Evolutionary conservation across 2,888 invertebrate genomes (phyloP).

Genomic region (Actias luna): DNA sequence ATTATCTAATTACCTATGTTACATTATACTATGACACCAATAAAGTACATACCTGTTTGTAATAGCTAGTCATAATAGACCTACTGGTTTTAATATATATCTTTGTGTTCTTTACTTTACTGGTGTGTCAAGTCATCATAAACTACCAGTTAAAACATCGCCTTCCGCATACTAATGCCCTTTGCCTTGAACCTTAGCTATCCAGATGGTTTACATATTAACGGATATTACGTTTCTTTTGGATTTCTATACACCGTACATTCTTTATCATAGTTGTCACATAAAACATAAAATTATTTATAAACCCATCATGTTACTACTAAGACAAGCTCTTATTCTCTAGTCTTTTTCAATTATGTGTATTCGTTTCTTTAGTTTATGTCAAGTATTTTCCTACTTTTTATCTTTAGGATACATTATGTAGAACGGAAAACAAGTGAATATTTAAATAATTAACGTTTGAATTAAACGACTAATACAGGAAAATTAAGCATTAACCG

Average conservation of each 20-base stretch:
- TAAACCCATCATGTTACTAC: too few species aligned
- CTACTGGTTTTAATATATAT: neutral
- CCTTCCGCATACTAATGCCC: conserved; percentile 69
- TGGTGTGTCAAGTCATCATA: neutral
- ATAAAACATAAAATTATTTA: too few species aligned
- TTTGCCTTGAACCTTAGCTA: conserved; percentile 55
- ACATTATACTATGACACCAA: neutral
- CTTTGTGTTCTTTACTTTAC: neutral
- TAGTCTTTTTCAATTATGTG: too few species aligned
- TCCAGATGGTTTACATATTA: conserved; percentile 23
- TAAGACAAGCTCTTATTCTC: too few species aligned
- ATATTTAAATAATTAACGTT: neutral
- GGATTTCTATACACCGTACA: neutral
- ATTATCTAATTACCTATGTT: neutral
- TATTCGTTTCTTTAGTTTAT: neutral
- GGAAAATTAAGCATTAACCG: neutral
- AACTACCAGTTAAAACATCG: conserved; percentile 32
- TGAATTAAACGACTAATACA: neutral
- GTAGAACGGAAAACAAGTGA: neutral
- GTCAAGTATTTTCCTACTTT: neutral
- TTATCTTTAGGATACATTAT: neutral
- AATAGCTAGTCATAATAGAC: neutral
- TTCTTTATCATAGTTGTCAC: neutral
- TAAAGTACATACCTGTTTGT: neutral
- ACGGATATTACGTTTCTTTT: conserved; percentile 26